Evolutionary conservation across 2,797 vertebrate genomes (phyloP).

Genomic region (Hemitrygon akajei): DNA sequence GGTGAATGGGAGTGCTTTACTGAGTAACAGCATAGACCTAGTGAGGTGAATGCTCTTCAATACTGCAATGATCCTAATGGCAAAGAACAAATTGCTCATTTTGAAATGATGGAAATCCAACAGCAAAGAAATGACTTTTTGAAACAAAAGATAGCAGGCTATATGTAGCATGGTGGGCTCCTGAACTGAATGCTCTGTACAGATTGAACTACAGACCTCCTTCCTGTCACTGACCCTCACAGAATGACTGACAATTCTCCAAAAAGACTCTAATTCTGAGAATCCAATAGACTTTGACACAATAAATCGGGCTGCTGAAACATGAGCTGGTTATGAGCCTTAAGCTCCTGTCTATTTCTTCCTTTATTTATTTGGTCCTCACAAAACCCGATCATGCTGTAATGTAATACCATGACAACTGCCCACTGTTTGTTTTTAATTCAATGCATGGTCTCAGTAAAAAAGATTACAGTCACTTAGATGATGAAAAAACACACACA

Average conservation of each 20-base stretch:
- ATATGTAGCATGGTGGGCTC: neutral
- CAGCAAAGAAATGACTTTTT: neutral
- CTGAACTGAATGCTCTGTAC: neutral
- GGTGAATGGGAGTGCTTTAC: too few species aligned
- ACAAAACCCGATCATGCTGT: neutral
- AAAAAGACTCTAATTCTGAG: neutral
- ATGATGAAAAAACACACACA: neutral
- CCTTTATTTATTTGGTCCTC: slow-evolving; percentile 4
- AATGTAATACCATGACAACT: slow-evolving; percentile 16
- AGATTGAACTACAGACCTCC: too few species aligned
- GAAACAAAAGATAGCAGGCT: too few species aligned
- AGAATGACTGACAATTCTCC: neutral
- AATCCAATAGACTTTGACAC: slow-evolving; percentile 18
- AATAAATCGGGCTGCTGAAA: neutral
- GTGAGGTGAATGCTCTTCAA: too few species aligned
- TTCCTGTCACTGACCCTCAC: neutral
- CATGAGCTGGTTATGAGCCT: neutral
- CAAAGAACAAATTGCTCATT: neutral
- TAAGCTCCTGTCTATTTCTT: neutral
- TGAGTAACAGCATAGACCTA: too few species aligned
- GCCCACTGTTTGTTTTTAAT: slow-evolving; percentile 11
- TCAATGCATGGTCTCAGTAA: slow-evolving; percentile 18
- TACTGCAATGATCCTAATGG: neutral
- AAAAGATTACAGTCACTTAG: slow-evolving; percentile 29
- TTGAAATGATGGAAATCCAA: neutral